Percentiles rank a stretch among this genome's conserved stretches.
phyloP scores from a whole-genome alignment of 1,140 invertebrate genomes.

The Bombus haemorrhoidalis region DNA sequence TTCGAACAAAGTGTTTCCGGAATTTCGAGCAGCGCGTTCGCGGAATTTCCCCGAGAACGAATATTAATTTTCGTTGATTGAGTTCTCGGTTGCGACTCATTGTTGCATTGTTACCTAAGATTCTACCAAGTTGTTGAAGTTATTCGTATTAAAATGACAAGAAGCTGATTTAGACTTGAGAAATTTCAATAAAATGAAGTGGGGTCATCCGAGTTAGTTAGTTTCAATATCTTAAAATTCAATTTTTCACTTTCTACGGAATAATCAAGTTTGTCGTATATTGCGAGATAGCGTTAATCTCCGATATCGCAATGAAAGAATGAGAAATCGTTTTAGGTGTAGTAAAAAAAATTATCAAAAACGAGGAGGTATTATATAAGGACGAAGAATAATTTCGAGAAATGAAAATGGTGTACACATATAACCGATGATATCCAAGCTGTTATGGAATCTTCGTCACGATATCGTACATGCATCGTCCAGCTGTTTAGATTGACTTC shows the following conservation, averaged over 20 bases:
- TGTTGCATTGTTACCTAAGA: conserved; percentile 1
- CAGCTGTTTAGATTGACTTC: not conserved
- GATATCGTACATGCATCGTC: not conserved
- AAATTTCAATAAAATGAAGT: not conserved
- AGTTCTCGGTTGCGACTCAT: not conserved
- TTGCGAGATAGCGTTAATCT: no score
- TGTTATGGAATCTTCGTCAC: not conserved
- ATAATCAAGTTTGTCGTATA: no score
- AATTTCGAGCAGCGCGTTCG: not conserved
- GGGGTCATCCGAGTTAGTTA: no score
- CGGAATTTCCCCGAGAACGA: not conserved
- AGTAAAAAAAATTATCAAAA: no score
- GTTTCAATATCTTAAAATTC: no score
- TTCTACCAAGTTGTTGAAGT: not conserved
- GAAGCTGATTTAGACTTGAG: not conserved
- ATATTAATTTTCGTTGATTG: conserved; percentile 9
- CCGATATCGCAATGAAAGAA: no score
- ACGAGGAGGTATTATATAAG: no score
- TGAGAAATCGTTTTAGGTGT: no score
- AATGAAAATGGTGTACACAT: no score
- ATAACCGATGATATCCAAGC: not conserved
- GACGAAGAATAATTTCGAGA: no score
- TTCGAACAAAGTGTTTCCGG: not conserved
- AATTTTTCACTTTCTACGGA: no score
- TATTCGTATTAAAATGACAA: not conserved